Base-by-base conservation (phyloP, 2,888 invertebrate species). In the Himalopsyche anomala region DNA sequence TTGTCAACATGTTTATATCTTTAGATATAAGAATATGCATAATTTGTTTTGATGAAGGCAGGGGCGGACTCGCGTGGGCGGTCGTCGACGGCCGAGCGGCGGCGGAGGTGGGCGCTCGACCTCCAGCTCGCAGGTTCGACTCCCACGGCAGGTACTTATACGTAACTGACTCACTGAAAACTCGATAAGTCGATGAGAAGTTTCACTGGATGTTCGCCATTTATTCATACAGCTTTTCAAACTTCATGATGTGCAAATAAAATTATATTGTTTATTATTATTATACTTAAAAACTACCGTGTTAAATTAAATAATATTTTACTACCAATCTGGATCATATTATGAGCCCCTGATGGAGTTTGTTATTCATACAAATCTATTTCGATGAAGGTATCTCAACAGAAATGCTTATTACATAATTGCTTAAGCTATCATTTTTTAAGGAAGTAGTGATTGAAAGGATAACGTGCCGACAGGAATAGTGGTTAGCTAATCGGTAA, bases 51-150 rank as follows among this genome's bases (percentile, higher is more conserved):
- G 38, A 5, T 6, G 19, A 74, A 74, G 74, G 74, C 74, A 74
- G 74, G 38, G 74, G 74, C 74, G 74, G 74, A 74, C 74, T 15
- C 12, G 19, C 74, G 74, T 74, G 74, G 74, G 74, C 36, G 36
- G 4, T 15, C 74, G 74, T 74, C 74, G 74, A 74, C 74, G 74
- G 74, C 36, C 74, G 74, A 19, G 19, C 36, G 74, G 74, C 74
- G 74, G 15, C 15, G 74, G 36, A 36, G 74, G 74, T 74, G 74
- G 74, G 74, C 74, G 74, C 74, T 28, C 74, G 74, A 74, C 74
- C 74, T 74, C 74, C 74, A 38, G 74, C 28, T 74, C 74, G 38
- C 74, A 74, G 74, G 74, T 74, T 74, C 74, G 74, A 74, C 74
- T 74, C 74, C 74, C 74, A 74, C 74, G 11, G 74, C 74, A 15